Percentiles rank a stretch among this genome's conserved stretches.
phyloP scores from a whole-genome alignment of 2,113 vertebrate genomes.

The Colaptes auratus region DNA sequence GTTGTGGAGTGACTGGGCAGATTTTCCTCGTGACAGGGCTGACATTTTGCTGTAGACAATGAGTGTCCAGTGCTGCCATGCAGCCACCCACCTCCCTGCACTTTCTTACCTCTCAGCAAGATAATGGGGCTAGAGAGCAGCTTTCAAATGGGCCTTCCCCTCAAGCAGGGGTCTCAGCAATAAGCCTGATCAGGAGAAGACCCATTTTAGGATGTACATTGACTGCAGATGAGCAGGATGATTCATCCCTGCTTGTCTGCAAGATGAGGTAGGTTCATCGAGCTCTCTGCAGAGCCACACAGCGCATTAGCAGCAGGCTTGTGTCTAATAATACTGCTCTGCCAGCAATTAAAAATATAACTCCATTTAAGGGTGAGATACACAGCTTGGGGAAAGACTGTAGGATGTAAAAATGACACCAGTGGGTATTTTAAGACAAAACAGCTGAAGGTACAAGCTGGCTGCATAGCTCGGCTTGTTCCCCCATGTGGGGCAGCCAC shows the following conservation, averaged over 20 bases:
- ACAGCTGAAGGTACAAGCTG: conserved; percentile 52
- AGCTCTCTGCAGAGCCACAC: conserved; percentile 14
- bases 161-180: not conserved
- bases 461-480: not conserved
- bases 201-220: not conserved
- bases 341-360: conserved; percentile 58
- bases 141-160: not conserved
- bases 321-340: conserved; percentile 26
- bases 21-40: not conserved
- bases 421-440: conserved; percentile 59
- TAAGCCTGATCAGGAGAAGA: not conserved
- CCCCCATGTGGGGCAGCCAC: fast-evolving
- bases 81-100: not conserved
- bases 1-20: not conserved
- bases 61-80: fast-evolving
- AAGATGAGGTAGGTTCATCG: not conserved
- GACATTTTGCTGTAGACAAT: not conserved
- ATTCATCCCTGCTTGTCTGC: conserved; percentile 28
- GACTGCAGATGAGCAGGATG: not conserved
- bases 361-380: conserved; percentile 61
- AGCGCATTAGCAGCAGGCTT: not conserved
- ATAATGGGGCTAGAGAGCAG: not conserved
- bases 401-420: conserved; percentile 62
- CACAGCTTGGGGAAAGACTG: conserved; percentile 50
- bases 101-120: fast-evolving